Conservation (phyloP, 30 jellyfish, hydroid and myxozoan genomes). For the Catostylus mosaicus region DNA sequence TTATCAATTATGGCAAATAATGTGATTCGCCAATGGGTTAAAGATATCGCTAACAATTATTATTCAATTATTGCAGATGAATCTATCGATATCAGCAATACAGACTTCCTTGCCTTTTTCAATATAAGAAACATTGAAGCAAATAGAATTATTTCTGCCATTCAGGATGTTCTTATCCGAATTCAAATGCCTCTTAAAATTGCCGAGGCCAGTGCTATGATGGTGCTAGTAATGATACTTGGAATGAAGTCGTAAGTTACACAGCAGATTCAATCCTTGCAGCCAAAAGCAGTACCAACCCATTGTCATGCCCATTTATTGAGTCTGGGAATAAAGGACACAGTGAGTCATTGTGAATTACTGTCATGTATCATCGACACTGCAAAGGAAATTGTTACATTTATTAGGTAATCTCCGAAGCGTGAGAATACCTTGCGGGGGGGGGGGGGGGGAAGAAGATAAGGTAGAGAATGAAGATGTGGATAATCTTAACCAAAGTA, state of each 20-base stretch:
- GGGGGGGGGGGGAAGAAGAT: no score
- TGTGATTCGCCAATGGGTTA: no score
- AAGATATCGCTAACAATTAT: no score
- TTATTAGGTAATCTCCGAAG: no score
- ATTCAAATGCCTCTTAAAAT: not conserved
- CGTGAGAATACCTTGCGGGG: no score
- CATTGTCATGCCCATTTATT: slow-evolving; percentile 79
- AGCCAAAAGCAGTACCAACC: slow-evolving; percentile 70
- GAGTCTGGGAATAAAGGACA: slow-evolving; percentile 4
- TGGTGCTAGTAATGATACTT: slow-evolving; percentile 78
- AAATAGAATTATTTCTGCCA: slow-evolving; percentile 58
- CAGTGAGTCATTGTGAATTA: not conserved
- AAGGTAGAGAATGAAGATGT: no score
- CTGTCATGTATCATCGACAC: no score
- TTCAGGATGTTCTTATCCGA: slow-evolving; percentile 30
- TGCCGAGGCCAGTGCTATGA: slow-evolving; percentile 68
- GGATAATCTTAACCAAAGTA: no score
- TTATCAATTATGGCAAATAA: no score
- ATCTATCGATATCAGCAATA: slow-evolving; percentile 74
- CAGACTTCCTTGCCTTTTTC: slow-evolving; percentile 57
- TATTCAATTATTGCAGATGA: slow-evolving; percentile 65
- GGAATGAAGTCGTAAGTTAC: slow-evolving; percentile 75
- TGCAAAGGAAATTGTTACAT: no score
- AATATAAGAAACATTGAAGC: slow-evolving; percentile 46
- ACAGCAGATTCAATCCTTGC: slow-evolving; percentile 31